These are phyloP conservation scores for Nephrotoma appendiculata DNA, from an alignment of 2,888 invertebrate genomes.

Conservation along the genomic window DNA sequence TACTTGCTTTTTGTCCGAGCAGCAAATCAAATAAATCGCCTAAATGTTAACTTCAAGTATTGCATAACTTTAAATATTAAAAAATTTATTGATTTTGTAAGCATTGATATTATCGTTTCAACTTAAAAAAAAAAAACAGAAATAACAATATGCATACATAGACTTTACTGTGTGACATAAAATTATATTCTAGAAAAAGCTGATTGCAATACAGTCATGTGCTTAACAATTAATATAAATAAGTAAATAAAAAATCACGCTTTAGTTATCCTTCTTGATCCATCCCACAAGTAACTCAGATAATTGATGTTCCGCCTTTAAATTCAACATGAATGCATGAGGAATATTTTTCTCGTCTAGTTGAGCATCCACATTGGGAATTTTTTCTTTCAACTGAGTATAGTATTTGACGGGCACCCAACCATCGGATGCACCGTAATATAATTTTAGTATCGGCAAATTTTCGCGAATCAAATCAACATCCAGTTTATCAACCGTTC, in stretches of 20 bases:
- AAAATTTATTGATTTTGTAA: too few relatives aligned
- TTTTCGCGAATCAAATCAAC: conserved; percentile 40
- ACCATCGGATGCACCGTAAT: conserved; percentile 63
- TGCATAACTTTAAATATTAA: too few relatives aligned
- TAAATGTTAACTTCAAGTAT: neutral
- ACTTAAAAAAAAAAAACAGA: too few relatives aligned
- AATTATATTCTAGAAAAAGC: neutral
- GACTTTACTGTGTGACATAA: neutral
- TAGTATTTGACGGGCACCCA: conserved; percentile 72
- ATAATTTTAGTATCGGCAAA: conserved; percentile 52
- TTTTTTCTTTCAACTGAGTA: conserved; percentile 42
- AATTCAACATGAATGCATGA: conserved; percentile 66
- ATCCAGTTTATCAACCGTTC: conserved; percentile 52
- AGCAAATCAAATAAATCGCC: neutral
- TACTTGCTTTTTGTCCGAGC: too few relatives aligned
- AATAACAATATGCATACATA: too few relatives aligned
- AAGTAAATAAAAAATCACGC: neutral
- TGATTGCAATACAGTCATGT: neutral
- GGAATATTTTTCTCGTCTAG: conserved; percentile 43
- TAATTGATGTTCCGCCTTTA: neutral
- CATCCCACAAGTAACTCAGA: neutral
- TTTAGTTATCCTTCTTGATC: neutral
- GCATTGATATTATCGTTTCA: too few relatives aligned
- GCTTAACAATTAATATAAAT: neutral
- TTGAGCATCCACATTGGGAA: conserved; percentile 45